Percentiles rank a stretch among this genome's conserved stretches.
Evolutionary conservation across 2,113 vertebrate species (phyloP).

Genomic region (Todiramphus saurophagus): DNA sequence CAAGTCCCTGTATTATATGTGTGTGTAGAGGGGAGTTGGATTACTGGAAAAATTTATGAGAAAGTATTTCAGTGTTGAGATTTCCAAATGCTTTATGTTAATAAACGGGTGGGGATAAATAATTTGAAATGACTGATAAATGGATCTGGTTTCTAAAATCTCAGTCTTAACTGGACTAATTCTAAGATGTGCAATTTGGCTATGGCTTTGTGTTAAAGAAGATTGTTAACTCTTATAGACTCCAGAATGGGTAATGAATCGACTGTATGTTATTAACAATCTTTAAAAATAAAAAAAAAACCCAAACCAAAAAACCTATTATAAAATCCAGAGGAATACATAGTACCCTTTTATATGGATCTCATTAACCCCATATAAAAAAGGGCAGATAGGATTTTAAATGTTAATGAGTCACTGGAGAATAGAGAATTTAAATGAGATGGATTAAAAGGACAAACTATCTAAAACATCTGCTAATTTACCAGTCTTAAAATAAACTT

Average conservation of each 20-base stretch:
- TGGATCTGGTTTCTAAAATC: neutral
- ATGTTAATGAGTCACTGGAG: slow-evolving; percentile 1
- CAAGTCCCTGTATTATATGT: neutral
- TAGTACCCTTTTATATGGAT: neutral
- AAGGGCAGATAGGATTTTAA: neutral
- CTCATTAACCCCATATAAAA: neutral
- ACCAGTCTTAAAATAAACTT: slow-evolving; percentile 47
- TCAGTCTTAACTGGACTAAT: neutral
- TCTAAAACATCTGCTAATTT: slow-evolving; percentile 51
- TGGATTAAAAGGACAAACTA: neutral
- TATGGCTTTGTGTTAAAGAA: neutral
- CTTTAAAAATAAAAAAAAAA: neutral
- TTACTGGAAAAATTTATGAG: slow-evolving; percentile 6
- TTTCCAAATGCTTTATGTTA: slow-evolving; percentile 5
- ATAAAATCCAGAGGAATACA: neutral
- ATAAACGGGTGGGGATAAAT: neutral
- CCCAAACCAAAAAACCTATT: neutral
- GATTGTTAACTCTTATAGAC: neutral
- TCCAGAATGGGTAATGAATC: neutral
- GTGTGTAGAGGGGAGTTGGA: neutral
- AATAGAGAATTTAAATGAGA: neutral
- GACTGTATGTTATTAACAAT: neutral
- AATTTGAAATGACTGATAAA: neutral
- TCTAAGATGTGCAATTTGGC: neutral
- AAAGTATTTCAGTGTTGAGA: neutral